Percentiles rank a stretch among this genome's conserved stretches.
These are phyloP conservation scores for Peromyscus attwateri DNA, from an alignment of 2,797 vertebrate species.

Conservation along the genomic window DNA sequence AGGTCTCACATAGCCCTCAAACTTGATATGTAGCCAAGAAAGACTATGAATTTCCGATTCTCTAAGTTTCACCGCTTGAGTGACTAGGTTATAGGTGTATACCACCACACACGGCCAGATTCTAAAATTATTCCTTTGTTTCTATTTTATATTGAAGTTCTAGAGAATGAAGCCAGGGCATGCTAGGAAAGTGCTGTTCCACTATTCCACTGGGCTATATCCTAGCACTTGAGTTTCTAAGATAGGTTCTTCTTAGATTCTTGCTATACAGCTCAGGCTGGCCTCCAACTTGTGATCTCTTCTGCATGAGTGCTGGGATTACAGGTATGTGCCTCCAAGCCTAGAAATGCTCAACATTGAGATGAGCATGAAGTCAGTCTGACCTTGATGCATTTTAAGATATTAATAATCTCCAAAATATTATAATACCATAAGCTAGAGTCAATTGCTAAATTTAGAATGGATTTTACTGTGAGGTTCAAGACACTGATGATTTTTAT, in stretches of 20 bases:
- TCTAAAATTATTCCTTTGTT: neutral
- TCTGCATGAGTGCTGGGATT: neutral
- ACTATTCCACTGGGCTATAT: neutral
- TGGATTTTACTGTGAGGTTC: constrained; percentile 36
- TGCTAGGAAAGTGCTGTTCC: neutral
- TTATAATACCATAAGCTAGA: constrained; percentile 10
- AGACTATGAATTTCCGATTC: neutral
- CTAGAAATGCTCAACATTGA: neutral
- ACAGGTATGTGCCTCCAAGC: neutral
- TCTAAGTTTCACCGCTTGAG: neutral
- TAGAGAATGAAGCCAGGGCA: neutral
- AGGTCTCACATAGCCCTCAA: neutral
- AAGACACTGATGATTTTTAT: constrained; percentile 4
- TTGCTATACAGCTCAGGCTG: neutral
- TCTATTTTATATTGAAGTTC: neutral
- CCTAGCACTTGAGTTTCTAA: neutral
- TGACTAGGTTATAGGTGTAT: neutral
- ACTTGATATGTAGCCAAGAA: neutral
- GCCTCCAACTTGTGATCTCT: neutral
- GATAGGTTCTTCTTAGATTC: neutral
- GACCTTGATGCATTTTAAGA: constrained; percentile 30
- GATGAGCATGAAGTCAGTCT: neutral
- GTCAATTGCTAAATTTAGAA: constrained; percentile 27
- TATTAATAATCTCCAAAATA: constrained; percentile 4
- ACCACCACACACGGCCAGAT: neutral